These are phyloP conservation scores for Pangasianodon hypophthalmus DNA, from an alignment of 2,113 vertebrate genomes.

Conservation along the genomic window DNA sequence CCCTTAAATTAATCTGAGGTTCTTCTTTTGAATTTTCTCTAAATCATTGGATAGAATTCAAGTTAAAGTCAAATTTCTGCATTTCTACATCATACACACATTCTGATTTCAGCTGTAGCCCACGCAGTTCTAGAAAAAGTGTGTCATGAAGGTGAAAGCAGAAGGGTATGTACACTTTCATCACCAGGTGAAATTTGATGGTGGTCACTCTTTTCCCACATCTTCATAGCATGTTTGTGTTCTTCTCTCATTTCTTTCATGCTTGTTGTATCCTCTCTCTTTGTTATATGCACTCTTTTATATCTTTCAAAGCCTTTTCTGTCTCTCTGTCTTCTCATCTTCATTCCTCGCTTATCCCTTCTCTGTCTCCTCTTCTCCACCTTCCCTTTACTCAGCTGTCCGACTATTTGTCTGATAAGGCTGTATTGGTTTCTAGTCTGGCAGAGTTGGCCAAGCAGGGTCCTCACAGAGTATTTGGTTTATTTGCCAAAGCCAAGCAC, in stretches of 20 bases:
- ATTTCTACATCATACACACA: not conserved
- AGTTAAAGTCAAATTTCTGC: too few relatives aligned
- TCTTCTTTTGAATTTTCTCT: not conserved
- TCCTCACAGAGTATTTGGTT: conserved; percentile 8
- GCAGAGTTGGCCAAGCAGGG: conserved; percentile 10
- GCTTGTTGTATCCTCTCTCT: not conserved
- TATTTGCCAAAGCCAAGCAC: conserved; percentile 37
- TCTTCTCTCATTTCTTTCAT: not conserved
- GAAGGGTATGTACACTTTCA: not conserved
- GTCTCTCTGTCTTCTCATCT: not conserved
- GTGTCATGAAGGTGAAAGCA: not conserved
- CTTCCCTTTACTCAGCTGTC: conserved; percentile 11
- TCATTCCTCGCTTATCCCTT: not conserved
- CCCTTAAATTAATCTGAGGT: not conserved
- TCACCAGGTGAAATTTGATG: not conserved
- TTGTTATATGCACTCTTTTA: not conserved
- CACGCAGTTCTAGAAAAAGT: not conserved
- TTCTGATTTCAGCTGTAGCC: not conserved
- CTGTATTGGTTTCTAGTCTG: conserved; percentile 8
- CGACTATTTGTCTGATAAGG: not conserved
- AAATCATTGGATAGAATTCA: not conserved
- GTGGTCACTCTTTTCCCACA: not conserved
- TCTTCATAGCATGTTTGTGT: not conserved
- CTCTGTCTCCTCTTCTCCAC: not conserved
- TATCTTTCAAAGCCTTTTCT: not conserved